A percentile compares a stretch with the other conserved stretches of the same genome.
Conservation (phyloP, 2,888 invertebrate genomes). For the Tipula lateralis region DNA sequence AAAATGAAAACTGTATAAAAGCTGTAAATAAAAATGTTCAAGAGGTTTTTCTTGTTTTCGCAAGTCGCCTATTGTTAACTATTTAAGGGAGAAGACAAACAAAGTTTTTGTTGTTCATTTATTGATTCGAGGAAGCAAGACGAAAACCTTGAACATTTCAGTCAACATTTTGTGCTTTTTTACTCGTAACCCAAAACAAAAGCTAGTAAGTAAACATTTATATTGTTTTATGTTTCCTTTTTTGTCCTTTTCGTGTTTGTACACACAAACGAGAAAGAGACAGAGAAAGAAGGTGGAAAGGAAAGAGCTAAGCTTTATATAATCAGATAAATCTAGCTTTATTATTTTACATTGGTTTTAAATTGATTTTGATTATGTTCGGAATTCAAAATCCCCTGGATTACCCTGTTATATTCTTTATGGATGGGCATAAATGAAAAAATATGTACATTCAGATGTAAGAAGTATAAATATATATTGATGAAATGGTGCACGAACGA, state of each 20-base stretch:
- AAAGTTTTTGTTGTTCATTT: neutral
- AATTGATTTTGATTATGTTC: conserved; percentile 19
- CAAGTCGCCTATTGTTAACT: neutral
- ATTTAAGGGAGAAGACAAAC: neutral
- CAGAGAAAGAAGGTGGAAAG: too few species aligned
- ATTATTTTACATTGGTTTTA: conserved; percentile 24
- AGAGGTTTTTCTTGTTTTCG: conserved; percentile 8
- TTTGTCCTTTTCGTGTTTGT: neutral
- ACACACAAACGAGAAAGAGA: neutral
- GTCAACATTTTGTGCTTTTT: neutral
- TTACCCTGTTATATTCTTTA: neutral
- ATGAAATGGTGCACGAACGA: neutral
- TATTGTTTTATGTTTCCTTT: neutral
- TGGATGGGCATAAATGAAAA: neutral
- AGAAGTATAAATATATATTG: neutral
- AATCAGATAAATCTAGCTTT: conserved; percentile 11
- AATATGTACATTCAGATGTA: neutral
- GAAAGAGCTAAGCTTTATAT: neutral
- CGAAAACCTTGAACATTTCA: neutral
- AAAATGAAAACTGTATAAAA: neutral
- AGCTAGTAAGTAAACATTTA: neutral
- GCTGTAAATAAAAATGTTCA: neutral
- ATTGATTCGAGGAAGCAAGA: neutral
- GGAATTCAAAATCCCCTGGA: neutral
- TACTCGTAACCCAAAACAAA: neutral